A percentile compares a stretch with the other conserved stretches of the same genome.
Evolutionary conservation across 2,113 vertebrate species (phyloP).

Genomic region (Taurulus bubalis): DNA sequence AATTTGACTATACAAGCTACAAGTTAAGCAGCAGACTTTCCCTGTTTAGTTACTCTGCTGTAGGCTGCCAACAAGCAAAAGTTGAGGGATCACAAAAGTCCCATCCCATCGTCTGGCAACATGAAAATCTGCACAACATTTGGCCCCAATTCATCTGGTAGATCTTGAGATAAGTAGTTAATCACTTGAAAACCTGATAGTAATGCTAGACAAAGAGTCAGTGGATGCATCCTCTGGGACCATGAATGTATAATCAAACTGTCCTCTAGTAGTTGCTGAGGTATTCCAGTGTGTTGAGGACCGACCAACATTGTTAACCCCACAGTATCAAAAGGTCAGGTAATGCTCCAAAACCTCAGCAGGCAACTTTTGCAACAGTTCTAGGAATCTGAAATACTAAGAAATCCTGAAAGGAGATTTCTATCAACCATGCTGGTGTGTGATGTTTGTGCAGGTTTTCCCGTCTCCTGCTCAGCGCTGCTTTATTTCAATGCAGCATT

Average conservation of each 20-base stretch:
- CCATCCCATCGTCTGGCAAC: not conserved
- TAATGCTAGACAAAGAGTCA: not conserved
- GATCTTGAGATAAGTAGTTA: not conserved
- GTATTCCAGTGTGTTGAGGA: not conserved
- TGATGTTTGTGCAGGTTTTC: not conserved
- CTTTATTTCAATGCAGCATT: not conserved
- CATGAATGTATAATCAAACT: not conserved
- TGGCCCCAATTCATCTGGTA: not conserved
- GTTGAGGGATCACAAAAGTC: no score
- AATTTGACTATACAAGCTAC: not conserved
- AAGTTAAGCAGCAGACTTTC: not conserved
- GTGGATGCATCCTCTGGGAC: not conserved
- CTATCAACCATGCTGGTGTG: not conserved
- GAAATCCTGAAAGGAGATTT: constrained; percentile 1
- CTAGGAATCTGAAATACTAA: constrained; percentile 5
- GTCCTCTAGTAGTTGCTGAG: not conserved
- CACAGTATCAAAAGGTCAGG: not conserved
- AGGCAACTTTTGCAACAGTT: not conserved
- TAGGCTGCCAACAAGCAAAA: not conserved
- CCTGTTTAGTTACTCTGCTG: not conserved
- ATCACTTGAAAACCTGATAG: not conserved
- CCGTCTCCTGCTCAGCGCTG: not conserved
- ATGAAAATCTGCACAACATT: not conserved
- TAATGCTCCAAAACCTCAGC: not conserved
- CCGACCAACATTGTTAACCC: not conserved